These are phyloP conservation scores for Bombus pyrosoma DNA, from an alignment of 1,140 invertebrate species.

Conservation along the genomic window DNA sequence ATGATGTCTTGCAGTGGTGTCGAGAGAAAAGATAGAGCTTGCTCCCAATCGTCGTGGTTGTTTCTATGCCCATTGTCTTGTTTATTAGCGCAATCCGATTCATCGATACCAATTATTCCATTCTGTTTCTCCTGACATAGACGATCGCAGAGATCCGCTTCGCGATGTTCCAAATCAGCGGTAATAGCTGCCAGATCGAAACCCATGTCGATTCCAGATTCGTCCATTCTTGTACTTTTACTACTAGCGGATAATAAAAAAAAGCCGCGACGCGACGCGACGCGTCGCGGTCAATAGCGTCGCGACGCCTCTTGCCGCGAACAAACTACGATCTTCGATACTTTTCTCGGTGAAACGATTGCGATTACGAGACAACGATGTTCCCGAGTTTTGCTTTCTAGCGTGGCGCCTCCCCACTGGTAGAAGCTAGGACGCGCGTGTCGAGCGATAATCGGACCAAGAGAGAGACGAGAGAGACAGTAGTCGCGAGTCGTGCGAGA, in stretches of 20 bases:
- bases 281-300: constrained; percentile 29
- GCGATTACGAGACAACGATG: constrained; percentile 3
- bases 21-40: constrained; percentile 71
- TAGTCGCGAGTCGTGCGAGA: constrained; percentile 16
- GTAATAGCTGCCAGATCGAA: constrained; percentile 87
- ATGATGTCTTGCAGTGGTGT: constrained; percentile 85
- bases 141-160: constrained; percentile 14
- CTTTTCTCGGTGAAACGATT: not conserved
- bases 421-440: constrained; percentile 29
- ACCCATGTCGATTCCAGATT: constrained; percentile 88
- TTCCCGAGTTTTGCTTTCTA: constrained; percentile 43
- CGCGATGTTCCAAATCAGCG: constrained; percentile 82
- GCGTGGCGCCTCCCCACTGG: constrained; percentile 51
- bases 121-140: constrained; percentile 8
- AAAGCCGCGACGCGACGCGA: constrained; percentile 8
- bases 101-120: constrained; percentile 64
- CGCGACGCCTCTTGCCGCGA: constrained; percentile 13
- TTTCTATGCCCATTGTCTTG: constrained; percentile 20
- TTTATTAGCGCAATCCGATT: constrained; percentile 47
- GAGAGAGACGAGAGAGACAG: constrained; percentile 13
- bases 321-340: not conserved
- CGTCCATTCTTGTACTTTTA: constrained; percentile 75
- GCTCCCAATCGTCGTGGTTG: constrained; percentile 75
- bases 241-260: not conserved
- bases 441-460: constrained; percentile 36